phyloP scores from a whole-genome alignment of 2,888 invertebrate species.

The Lathronympha strigana region DNA sequence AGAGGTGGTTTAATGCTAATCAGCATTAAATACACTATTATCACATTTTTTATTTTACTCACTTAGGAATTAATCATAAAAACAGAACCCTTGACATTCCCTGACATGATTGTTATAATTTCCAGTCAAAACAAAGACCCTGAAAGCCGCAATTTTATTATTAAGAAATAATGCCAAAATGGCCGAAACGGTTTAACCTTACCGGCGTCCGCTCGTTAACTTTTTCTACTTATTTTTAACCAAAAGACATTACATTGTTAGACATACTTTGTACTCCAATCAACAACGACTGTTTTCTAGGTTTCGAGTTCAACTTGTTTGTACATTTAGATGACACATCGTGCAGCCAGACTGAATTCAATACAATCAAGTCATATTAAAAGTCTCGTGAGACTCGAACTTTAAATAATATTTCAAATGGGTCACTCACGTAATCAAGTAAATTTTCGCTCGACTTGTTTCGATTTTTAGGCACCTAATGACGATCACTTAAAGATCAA shows the following conservation, averaged over 20 bases:
- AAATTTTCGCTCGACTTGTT: no score
- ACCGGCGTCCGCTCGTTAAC: conserved; percentile 44
- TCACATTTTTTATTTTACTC: background rate
- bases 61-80: background rate
- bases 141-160: conserved; percentile 47
- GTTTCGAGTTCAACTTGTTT: background rate
- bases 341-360: no score
- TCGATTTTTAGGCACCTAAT: no score
- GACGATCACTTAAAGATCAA: no score
- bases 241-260: conserved; percentile 36
- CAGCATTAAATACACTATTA: no score
- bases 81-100: conserved; percentile 20
- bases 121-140: conserved; percentile 46
- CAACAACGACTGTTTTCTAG: background rate
- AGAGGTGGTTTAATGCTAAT: no score
- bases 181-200: conserved; percentile 45
- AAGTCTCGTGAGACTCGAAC: no score
- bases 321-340: no score
- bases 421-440: no score
- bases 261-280: conserved; percentile 27
- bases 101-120: conserved; percentile 12
- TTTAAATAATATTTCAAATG: no score
- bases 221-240: conserved; percentile 42
- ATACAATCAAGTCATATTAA: no score
- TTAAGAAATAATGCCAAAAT: conserved; percentile 50